Conservation (phyloP, 2,113 vertebrate genomes). For the Gymnobelideus leadbeateri region DNA sequence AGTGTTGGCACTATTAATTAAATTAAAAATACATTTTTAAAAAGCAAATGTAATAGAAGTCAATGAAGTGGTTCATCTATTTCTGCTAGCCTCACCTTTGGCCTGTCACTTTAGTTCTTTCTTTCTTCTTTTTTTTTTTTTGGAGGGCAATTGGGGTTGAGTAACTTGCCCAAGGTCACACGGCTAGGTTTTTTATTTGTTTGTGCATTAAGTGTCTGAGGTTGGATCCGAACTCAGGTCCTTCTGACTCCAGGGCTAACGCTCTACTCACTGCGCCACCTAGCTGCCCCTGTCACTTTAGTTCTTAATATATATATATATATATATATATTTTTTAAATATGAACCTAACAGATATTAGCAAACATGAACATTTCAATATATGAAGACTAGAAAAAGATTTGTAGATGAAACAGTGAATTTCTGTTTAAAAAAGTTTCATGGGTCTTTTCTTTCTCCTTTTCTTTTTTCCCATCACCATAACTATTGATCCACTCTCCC, state of each 20-base stretch:
- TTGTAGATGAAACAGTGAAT: background rate
- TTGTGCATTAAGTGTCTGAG: too few relatives aligned
- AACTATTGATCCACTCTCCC: background rate
- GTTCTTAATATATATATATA: too few relatives aligned
- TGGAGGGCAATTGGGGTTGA: too few relatives aligned
- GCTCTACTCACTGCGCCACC: too few relatives aligned
- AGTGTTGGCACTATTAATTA: background rate
- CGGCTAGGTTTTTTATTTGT: too few relatives aligned
- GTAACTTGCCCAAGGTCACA: too few relatives aligned
- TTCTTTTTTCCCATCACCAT: background rate
- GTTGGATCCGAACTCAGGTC: too few relatives aligned
- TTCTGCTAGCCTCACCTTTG: background rate
- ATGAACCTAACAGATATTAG: background rate
- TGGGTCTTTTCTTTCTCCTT: background rate
- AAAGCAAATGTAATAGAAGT: background rate
- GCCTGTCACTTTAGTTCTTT: background rate
- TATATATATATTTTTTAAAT: background rate
- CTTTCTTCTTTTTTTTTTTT: too few relatives aligned
- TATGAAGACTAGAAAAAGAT: background rate
- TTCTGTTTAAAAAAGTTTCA: background rate
- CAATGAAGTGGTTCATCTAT: background rate
- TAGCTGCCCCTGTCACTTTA: too few relatives aligned
- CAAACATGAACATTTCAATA: background rate
- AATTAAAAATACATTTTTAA: background rate
- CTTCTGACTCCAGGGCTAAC: too few relatives aligned